Percentiles rank a stretch among this genome's conserved stretches.
Conservation (phyloP, 2,888 invertebrate genomes). For the Tachina lurida region DNA sequence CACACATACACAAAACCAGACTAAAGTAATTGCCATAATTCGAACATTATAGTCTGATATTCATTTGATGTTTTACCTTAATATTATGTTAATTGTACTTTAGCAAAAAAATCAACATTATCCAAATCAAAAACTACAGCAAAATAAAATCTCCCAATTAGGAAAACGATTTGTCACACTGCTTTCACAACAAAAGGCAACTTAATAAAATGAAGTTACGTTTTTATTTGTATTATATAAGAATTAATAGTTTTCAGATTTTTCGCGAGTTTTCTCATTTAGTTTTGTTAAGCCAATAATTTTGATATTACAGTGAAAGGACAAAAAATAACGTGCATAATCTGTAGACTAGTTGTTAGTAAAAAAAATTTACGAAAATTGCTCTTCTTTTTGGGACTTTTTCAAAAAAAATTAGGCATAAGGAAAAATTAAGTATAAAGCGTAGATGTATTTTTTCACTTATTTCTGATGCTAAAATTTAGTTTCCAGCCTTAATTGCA, state of each 20-base stretch:
- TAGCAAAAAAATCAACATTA: constrained; percentile 14
- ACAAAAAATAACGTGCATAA: no score
- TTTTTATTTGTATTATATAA: constrained; percentile 16
- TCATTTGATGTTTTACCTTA: constrained; percentile 63
- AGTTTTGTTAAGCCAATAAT: no score
- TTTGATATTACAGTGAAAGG: no score
- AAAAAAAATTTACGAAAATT: no score
- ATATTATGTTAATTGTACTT: constrained; percentile 60
- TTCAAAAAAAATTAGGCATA: no score
- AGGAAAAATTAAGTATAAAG: no score
- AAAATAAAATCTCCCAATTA: constrained; percentile 43
- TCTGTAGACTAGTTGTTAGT: no score
- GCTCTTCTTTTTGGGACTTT: no score
- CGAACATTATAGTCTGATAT: constrained; percentile 39
- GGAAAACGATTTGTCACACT: constrained; percentile 62
- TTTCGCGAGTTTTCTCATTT: no score
- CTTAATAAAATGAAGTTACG: constrained; percentile 14
- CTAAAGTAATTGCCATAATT: constrained; percentile 32
- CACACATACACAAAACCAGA: constrained; percentile 15
- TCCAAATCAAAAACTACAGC: constrained; percentile 1
- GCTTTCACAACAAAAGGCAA: constrained; percentile 47
- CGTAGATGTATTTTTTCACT: no score
- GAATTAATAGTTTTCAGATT: not conserved
- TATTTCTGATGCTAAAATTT: no score
- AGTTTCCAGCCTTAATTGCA: no score